phyloP scores from a whole-genome alignment of 2,113 vertebrate species.

The Epinephelus lanceolatus region DNA sequence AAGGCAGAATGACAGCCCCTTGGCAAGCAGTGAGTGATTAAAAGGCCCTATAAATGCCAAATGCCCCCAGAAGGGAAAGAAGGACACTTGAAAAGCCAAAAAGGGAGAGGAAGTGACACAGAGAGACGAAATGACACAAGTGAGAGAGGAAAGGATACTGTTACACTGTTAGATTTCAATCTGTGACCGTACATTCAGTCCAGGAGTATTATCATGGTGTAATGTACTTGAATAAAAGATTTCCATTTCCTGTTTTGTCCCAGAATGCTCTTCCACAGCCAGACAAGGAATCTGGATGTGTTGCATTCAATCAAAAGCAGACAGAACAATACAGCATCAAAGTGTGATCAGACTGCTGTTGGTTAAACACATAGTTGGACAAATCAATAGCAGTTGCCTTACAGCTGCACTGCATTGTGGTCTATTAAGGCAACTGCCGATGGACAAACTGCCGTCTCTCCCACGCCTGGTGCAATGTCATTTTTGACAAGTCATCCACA shows the following conservation, averaged over 20 bases:
- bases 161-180: not conserved
- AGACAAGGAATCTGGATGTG: not conserved
- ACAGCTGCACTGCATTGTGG: conserved; percentile 26
- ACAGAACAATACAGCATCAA: not conserved
- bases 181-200: not conserved
- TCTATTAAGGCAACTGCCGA: not conserved
- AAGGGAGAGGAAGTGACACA: conserved; percentile 26
- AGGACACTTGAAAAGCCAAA: conserved; percentile 88
- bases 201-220: not conserved
- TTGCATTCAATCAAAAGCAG: not conserved
- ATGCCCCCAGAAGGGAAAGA: conserved; percentile 75
- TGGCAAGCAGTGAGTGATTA: conserved; percentile 89
- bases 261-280: not conserved
- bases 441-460: not conserved
- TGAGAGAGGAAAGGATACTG: conserved; percentile 6
- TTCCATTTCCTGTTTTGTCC: not conserved
- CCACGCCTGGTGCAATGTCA: not conserved
- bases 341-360: not conserved
- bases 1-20: conserved; percentile 83
- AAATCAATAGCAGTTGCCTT: conserved; percentile 19
- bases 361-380: conserved; percentile 20
- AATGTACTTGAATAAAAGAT: not conserved
- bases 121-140: conserved; percentile 1
- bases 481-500: conserved; percentile 2
- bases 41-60: conserved; percentile 88